These are phyloP conservation scores for Heliornis fulica DNA, from an alignment of 2,113 vertebrate species.

Conservation along the genomic window DNA sequence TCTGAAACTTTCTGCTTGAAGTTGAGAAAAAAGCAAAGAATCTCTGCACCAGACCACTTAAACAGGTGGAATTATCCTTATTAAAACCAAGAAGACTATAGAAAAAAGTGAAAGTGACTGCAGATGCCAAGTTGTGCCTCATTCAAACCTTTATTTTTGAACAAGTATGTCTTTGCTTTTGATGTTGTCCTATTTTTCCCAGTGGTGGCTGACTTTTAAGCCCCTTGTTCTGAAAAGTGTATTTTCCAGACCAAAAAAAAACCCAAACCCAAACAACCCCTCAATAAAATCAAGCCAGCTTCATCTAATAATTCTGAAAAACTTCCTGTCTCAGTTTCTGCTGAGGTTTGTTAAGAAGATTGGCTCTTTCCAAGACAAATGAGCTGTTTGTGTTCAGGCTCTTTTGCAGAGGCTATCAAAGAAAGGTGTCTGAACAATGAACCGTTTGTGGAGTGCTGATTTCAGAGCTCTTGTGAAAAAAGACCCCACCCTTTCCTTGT, in stretches of 20 bases:
- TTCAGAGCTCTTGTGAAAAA: constrained; percentile 40
- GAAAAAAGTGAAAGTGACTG: background rate
- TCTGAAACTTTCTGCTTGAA: background rate
- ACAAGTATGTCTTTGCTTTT: background rate
- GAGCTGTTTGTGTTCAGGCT: constrained; percentile 7
- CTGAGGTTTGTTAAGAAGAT: background rate
- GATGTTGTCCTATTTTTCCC: background rate
- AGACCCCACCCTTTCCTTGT: constrained; percentile 55
- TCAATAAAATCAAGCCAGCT: background rate
- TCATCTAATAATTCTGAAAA: constrained; percentile 25
- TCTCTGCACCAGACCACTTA: background rate
- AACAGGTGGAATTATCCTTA: fast-evolving
- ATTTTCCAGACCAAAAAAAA: background rate
- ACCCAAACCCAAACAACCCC: background rate
- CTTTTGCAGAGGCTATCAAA: background rate
- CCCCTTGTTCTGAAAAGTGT: background rate
- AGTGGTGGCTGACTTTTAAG: background rate
- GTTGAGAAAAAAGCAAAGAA: background rate
- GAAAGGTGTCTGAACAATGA: constrained; percentile 63
- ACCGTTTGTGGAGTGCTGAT: constrained; percentile 55
- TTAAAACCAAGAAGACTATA: background rate
- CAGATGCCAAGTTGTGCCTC: background rate
- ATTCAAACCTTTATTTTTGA: background rate
- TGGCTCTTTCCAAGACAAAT: background rate
- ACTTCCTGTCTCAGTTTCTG: background rate